Conservation (phyloP, 2,797 vertebrate genomes). For the Labeo calbasu region DNA sequence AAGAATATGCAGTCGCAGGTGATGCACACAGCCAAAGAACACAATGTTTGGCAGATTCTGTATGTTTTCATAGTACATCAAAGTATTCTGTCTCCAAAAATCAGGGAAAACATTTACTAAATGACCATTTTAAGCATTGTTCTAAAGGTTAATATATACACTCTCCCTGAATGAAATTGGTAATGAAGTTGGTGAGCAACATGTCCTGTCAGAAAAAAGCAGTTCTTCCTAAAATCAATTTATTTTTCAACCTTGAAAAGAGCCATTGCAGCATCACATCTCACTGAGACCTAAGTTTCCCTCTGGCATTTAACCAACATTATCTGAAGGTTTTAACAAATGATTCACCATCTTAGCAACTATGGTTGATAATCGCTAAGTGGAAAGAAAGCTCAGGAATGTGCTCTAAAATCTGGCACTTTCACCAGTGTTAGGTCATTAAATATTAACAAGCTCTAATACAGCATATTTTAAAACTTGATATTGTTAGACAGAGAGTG, state of each 20-base stretch:
- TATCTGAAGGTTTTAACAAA: slow-evolving; percentile 51
- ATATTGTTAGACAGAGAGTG: slow-evolving; percentile 61
- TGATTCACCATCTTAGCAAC: slow-evolving; percentile 55
- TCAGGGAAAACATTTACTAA: background rate
- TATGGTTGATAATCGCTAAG: slow-evolving; percentile 62
- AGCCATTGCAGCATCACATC: slow-evolving; percentile 54
- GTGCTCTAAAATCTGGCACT: slow-evolving; percentile 57
- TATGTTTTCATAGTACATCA: background rate
- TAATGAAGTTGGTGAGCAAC: slow-evolving; percentile 12
- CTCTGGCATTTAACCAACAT: slow-evolving; percentile 44
- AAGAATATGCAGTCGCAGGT: too few species aligned
- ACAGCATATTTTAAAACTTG: slow-evolving; percentile 51
- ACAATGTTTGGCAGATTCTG: background rate
- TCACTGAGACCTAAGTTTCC: slow-evolving; percentile 57
- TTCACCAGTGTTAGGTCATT: slow-evolving; percentile 55
- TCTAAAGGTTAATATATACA: slow-evolving; percentile 5
- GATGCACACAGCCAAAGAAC: background rate
- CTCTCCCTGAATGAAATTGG: background rate
- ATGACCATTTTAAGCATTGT: background rate
- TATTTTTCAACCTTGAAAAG: slow-evolving; percentile 60
- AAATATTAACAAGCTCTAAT: slow-evolving; percentile 63
- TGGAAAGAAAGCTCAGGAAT: slow-evolving; percentile 55
- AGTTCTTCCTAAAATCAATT: slow-evolving; percentile 51
- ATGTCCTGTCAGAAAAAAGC: background rate
- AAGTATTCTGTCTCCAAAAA: background rate